These are phyloP conservation scores for Oncorhynchus tshawytscha DNA, from an alignment of 2,113 vertebrate species.

Conservation along the genomic window DNA sequence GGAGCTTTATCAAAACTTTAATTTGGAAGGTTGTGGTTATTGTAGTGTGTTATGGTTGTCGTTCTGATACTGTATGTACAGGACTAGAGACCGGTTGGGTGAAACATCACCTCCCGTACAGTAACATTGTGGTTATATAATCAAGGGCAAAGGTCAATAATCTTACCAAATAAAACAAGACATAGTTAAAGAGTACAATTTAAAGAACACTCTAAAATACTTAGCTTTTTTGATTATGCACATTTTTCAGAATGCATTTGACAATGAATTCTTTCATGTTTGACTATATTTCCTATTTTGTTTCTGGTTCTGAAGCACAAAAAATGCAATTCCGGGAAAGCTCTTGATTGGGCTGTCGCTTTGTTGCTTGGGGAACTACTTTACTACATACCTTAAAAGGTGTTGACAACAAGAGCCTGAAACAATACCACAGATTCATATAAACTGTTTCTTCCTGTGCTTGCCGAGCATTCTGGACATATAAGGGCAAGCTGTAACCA, in stretches of 20 bases:
- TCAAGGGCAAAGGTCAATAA: neutral
- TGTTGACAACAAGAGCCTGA: constrained; percentile 41
- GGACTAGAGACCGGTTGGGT: neutral
- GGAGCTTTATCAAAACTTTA: no score
- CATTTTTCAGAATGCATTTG: no score
- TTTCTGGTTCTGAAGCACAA: no score
- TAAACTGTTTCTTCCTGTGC: constrained; percentile 63
- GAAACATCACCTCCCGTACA: neutral
- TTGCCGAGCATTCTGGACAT: constrained; percentile 60
- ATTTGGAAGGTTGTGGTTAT: neutral
- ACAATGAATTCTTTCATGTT: neutral
- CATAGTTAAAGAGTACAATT: neutral
- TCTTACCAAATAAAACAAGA: neutral
- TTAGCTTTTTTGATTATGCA: neutral
- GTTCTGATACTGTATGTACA: neutral
- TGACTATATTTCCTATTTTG: neutral
- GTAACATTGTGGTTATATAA: neutral
- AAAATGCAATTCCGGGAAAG: constrained; percentile 16
- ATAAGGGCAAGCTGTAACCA: constrained; percentile 65
- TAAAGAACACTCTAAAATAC: neutral
- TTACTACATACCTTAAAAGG: constrained; percentile 34
- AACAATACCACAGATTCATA: constrained; percentile 61
- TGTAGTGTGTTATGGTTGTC: neutral
- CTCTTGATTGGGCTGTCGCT: constrained; percentile 40
- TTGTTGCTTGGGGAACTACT: constrained; percentile 43